Evolutionary conservation across 2,797 vertebrate genomes (phyloP), one percentile per base, ranked within the genome.

Genomic region (Ispidina picta): DNA sequence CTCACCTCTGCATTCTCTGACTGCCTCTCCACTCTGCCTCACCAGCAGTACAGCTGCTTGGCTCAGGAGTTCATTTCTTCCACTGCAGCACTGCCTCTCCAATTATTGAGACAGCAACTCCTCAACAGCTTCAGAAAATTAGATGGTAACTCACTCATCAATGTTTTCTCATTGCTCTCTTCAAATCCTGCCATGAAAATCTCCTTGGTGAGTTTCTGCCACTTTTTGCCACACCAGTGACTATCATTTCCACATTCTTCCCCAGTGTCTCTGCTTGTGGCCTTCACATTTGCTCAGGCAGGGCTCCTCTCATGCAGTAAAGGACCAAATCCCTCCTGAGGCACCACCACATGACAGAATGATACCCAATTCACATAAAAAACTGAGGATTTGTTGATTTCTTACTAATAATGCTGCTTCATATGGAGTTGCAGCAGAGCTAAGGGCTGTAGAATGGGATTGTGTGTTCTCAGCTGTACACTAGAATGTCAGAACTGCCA

Each of bases 321-420:
- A 44, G 29, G 26, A 76, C 70, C 58, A 22, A 21, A 25, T 58
- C 41, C 15, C n/a, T 63, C 62, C 43, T 33, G 5, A 44, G 41
- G 68, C 51, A 58, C 18, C 4, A 20, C 4, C 46, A 37, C 48
- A 44, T 26, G 25, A 52, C 26, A 54, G 62, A 89, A 60, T 62
- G n/a, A 72, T 2, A 48, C 4, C 18, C 48, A 79, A 78, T 77
- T 80, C 22, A 33, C 17, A 35, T 65, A 43, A 46, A 68, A 84
- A 71, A 6, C 4, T 33, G 63, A 76, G 5, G 31, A 35, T n/a
- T 5, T 39, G 17, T 64, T 66, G 33, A 26, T 66, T 64, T 58
- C 54, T 74, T 83, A 59, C 11, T 46, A 91, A 79, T 70, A 86
- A 79, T 49, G 31, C n/a, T 89, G 68, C 62, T 69, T 79, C 33